Conservation (phyloP, 2,113 vertebrate species). For the Paraplagusia blochii region DNA sequence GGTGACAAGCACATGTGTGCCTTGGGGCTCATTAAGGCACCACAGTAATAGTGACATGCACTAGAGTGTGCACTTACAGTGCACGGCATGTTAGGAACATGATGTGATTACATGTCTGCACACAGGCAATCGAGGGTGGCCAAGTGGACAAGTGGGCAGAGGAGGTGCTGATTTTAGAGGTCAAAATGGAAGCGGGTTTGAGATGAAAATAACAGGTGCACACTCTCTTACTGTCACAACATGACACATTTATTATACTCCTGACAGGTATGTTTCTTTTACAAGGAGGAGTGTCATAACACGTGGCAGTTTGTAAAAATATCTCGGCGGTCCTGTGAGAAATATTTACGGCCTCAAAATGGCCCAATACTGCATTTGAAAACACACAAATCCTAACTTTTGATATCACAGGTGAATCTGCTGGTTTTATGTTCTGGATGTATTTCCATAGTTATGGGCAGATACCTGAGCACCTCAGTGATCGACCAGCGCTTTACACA, state of each 20-base stretch:
- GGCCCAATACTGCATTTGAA: neutral
- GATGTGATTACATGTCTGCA: too few species aligned
- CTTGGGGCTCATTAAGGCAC: slow-evolving; percentile 3
- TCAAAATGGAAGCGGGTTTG: slow-evolving; percentile 15
- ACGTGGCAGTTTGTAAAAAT: slow-evolving; percentile 9
- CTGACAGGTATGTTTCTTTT: slow-evolving; percentile 4
- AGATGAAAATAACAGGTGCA: slow-evolving; percentile 15
- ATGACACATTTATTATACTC: slow-evolving; percentile 18
- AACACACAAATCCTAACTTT: neutral
- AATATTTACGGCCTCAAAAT: neutral
- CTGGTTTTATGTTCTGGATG: too few species aligned
- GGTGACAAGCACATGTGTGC: neutral
- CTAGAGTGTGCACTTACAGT: neutral
- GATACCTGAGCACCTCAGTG: too few species aligned
- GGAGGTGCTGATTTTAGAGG: slow-evolving; percentile 6
- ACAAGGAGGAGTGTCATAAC: neutral
- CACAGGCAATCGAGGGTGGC: too few species aligned
- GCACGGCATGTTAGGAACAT: neutral
- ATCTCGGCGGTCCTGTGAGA: neutral
- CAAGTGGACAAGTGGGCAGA: neutral
- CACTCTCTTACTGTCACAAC: slow-evolving; percentile 10
- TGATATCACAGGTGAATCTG: too few species aligned
- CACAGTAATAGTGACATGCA: neutral
- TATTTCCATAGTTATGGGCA: too few species aligned
- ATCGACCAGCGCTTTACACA: too few species aligned